Conservation (phyloP, 2,113 vertebrate genomes). For the Nansenia antarctica region DNA sequence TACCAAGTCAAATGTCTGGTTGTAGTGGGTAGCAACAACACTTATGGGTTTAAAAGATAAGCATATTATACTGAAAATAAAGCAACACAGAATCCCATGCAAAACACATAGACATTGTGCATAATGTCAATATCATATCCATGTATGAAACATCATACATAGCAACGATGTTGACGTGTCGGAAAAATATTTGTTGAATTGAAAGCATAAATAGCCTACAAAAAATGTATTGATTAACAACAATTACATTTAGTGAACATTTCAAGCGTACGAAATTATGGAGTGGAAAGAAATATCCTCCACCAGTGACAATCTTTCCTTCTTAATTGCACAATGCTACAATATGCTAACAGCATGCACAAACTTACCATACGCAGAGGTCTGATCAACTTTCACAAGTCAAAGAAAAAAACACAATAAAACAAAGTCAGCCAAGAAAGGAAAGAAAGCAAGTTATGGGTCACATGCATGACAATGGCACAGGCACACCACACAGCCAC, state of each 20-base stretch:
- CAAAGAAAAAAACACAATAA: conserved; percentile 71
- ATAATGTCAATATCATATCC: conserved; percentile 11
- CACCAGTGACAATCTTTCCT: conserved; percentile 36
- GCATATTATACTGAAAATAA: not conserved
- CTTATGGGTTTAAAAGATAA: conserved; percentile 43
- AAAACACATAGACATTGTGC: conserved; percentile 9
- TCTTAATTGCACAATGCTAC: conserved; percentile 28
- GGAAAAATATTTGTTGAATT: not conserved
- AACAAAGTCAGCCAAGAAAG: conserved; percentile 61
- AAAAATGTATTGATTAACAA: not conserved
- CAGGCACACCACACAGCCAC: conserved; percentile 7
- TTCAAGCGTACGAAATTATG: not conserved
- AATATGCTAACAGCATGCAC: conserved; percentile 53
- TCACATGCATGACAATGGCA: conserved; percentile 47
- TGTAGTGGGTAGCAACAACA: not conserved
- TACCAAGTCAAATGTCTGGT: not conserved
- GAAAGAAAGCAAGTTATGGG: conserved; percentile 38
- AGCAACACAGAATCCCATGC: conserved; percentile 11
- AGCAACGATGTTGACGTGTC: not conserved
- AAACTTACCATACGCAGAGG: conserved; percentile 79
- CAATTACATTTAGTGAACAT: not conserved
- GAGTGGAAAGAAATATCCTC: not conserved
- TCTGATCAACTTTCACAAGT: conserved; percentile 79
- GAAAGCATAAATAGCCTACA: not conserved
- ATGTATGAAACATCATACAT: conserved; percentile 23